Base-by-base conservation (phyloP, 2,888 invertebrate genomes). In the Cheilosia urbana region DNA sequence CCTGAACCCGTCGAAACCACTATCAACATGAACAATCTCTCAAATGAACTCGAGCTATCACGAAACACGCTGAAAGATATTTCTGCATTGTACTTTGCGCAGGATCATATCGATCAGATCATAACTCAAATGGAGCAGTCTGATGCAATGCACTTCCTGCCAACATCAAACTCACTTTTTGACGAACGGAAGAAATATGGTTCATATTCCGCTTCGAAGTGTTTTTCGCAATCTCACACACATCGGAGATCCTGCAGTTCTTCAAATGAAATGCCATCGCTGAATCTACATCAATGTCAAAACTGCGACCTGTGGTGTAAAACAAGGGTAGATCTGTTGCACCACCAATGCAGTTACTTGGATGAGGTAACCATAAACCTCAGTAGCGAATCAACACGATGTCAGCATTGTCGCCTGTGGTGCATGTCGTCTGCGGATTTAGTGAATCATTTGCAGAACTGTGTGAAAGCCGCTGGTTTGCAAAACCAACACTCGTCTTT, bases 361-460 rank as follows among this genome's bases (percentile, higher is more conserved):
- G 6, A 19, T 17, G 47, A 47, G 19, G 47, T 17, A 87, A 76
- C 93, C 42, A 89, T 93, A 42, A 94, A 93, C 90, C 85, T 92
- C 15, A 92, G 57, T 45, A 77, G 69, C 45, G 94, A 95, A 84
- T 96, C 96, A 11, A 96, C 96, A 60, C 94, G 97, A 77, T 97
- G 97, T 90, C 97, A 97, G 91, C 95, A 96, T 90, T 97, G 97
- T 91, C 94, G 97, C 87, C 97, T 96, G 91, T 94, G 97, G 82
- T 97, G 97, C 92, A 97, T 97, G 92, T 96, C 96, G 34, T 96
- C 96, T 88, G 94, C 95, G 3, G 97, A 97, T 92, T 93, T 97
- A 60, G 93, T 95, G 84, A 93, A 94, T 77, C 97, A 97, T 90
- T 93, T 97, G 91, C 95, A 95, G 91, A 94, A 94, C 42, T 97